A percentile compares a stretch with the other conserved stretches of the same genome.
phyloP scores from a whole-genome alignment of 2,797 vertebrate species.

The Acrossocheilus wenchowensis region DNA sequence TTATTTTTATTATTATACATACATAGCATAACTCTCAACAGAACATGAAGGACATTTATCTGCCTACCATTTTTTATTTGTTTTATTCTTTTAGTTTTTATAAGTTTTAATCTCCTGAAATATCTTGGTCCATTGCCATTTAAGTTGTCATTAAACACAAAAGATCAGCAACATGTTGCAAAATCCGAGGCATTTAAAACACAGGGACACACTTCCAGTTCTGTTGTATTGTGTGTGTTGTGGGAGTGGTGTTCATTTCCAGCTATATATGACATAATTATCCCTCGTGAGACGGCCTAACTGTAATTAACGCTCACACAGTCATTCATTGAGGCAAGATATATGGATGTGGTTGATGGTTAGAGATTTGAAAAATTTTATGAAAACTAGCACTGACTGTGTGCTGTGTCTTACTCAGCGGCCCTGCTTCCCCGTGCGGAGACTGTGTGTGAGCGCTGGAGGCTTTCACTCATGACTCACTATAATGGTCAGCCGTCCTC shows the following conservation, averaged over 20 bases:
- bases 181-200: background rate
- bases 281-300: constrained; percentile 7
- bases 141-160: background rate
- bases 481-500: constrained; percentile 28
- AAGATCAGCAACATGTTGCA: background rate
- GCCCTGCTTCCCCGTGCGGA: constrained; percentile 19
- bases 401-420: background rate
- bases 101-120: background rate
- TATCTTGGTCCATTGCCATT: background rate
- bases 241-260: background rate
- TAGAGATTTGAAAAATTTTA: background rate
- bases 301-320: constrained; percentile 21
- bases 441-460: constrained; percentile 54
- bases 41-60: background rate
- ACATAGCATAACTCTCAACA: background rate
- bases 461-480: constrained; percentile 41
- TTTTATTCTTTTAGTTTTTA: background rate
- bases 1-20: background rate
- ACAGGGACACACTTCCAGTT: background rate
- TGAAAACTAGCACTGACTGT: background rate
- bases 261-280: constrained; percentile 53
- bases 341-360: background rate
- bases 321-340: constrained; percentile 2
- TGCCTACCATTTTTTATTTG: background rate
- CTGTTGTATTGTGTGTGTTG: constrained; percentile 12